Base-by-base conservation (phyloP, 2,797 vertebrate genomes). In the Xerus rutilus region DNA sequence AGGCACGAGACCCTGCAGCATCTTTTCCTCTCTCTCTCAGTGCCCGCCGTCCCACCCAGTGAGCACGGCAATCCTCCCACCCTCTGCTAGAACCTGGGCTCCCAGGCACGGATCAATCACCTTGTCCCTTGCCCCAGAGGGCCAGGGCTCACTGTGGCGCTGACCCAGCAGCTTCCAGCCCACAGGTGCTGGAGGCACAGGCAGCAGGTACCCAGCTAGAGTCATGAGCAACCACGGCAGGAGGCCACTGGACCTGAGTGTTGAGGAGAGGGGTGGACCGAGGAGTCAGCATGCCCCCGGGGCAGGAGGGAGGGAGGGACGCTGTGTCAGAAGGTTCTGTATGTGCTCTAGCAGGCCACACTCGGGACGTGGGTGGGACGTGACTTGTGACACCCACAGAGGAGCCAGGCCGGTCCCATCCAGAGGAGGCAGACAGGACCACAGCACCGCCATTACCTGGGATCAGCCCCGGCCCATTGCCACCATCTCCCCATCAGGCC, bases 341-440 rank as follows among this genome's bases (percentile, higher is more conserved):
- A 67, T 25, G 47, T 0, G 67, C 77, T 25, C 0, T 6, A 2
- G 0, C 39, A 39, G 39, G 39, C 39, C 39, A 39, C 39, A 39
- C 39, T 39, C 39, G 2, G 39, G 39, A 39, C 39, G 39, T 39
- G 39, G 39, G 39, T 1, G 5, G 72, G 54, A 25, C 2, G 3
- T 13, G 39, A 15, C 3, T 6, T 7, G 7, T 20, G 70, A 23
- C 7, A 8, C 12, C 25, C 69, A 39, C 21, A 35, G 17, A 6
- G 69, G 25, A 20, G 69, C 20, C 17, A 13, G 14, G 2, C 15
- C 0, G 4, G 25, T 1, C 77, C 69, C 15, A 0, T 0, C 1
- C 3, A n/a, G 4, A 2, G 3, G 39, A 30, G 3, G 28, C 5
- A 0, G 7, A 13, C 2, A 0, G 7, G 23, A 18, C 7, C 7